Conservation (phyloP, 1,140 invertebrate species). For the Gonatopus flavifemur region DNA sequence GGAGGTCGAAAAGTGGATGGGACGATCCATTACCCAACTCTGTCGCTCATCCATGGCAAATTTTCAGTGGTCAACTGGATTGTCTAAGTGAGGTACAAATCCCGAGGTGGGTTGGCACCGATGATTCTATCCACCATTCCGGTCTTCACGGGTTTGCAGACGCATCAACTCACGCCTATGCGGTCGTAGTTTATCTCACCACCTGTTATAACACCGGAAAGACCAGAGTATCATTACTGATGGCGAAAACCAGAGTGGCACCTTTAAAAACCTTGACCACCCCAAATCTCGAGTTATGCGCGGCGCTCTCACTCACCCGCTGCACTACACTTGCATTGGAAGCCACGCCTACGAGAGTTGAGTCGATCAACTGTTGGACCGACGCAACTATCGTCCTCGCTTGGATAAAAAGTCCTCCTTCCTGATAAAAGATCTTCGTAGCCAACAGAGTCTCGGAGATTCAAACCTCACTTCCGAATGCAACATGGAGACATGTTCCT, state of each 20-base stretch:
- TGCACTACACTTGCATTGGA: too few species aligned
- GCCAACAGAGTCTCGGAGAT: conserved; percentile 41
- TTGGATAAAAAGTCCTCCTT: conserved; percentile 34
- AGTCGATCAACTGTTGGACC: conserved; percentile 23
- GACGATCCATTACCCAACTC: not conserved
- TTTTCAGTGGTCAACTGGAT: not conserved
- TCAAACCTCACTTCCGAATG: conserved; percentile 16
- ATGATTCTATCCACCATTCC: not conserved
- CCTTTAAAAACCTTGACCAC: not conserved
- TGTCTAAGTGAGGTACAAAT: not conserved
- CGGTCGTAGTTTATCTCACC: not conserved
- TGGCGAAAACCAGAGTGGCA: not conserved
- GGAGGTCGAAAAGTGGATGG: not conserved
- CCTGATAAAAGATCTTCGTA: conserved; percentile 38
- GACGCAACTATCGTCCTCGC: conserved; percentile 36
- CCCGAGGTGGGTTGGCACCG: not conserved
- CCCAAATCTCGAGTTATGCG: not conserved
- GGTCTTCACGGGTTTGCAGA: conserved; percentile 8
- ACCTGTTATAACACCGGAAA: not conserved
- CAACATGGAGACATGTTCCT: conserved; percentile 10
- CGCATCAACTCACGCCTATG: conserved; percentile 1
- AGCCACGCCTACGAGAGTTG: too few species aligned
- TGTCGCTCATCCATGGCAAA: not conserved
- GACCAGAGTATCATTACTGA: not conserved
- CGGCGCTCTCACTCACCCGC: not conserved